Evolutionary conservation across 2,113 vertebrate species (phyloP).

Genomic region (Ifrita kowaldi): DNA sequence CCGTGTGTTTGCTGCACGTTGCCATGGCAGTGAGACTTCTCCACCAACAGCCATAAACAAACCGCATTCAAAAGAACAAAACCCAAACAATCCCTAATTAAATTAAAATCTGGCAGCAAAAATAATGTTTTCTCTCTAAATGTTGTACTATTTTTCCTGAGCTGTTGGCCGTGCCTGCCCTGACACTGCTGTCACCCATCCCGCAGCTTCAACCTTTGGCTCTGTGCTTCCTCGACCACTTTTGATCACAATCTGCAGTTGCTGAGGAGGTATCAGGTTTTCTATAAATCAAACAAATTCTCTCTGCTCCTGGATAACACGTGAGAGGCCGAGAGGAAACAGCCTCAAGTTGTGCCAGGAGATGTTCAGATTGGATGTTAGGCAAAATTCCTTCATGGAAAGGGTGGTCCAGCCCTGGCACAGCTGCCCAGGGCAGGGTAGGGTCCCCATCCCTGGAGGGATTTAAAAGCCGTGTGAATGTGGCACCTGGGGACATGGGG

Average conservation of each 20-base stretch:
- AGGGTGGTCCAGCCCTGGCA: not conserved
- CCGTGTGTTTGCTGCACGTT: slow-evolving; percentile 32
- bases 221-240: not conserved
- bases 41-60: slow-evolving; percentile 69
- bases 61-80: slow-evolving; percentile 48
- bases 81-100: slow-evolving; percentile 63
- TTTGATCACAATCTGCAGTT: not conserved
- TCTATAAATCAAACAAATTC: not conserved
- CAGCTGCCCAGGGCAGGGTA: not conserved
- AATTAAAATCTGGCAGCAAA: slow-evolving; percentile 66
- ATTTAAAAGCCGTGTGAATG: not conserved
- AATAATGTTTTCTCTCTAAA: not conserved
- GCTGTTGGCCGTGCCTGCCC: not conserved
- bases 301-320: not conserved
- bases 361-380: not conserved
- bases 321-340: accelerated
- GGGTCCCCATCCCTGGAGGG: not conserved
- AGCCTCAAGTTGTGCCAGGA: not conserved
- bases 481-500: not conserved
- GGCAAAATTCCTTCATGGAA: not conserved
- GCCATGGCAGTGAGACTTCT: slow-evolving; percentile 71
- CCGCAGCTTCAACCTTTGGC: not conserved
- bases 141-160: not conserved
- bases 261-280: not conserved
- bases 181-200: not conserved